Base-by-base conservation (phyloP, 2,888 invertebrate species). In the Campopleginae sp. region DNA sequence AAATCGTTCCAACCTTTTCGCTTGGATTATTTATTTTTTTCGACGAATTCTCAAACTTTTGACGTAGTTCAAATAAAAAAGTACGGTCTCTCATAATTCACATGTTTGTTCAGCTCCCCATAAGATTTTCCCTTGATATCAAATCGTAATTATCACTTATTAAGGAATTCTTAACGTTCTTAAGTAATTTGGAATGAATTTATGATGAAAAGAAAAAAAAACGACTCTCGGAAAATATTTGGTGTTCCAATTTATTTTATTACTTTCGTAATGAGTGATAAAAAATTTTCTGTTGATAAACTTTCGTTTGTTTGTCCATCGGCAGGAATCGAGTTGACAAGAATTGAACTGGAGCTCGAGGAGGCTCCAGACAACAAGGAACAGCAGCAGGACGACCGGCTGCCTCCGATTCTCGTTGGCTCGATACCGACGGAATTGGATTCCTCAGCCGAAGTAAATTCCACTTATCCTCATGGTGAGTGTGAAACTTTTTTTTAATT, bases 271-370 rank as follows among this genome's bases (percentile, higher is more conserved):
- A n/a, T 23, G 66, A 2, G 2, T 44, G 7, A 38, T 38, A 38
- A 38, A 38, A 7, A 8, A n/a, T n/a, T n/a, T 23, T 38, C n/a
- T 19, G 42, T 48, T 19, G 8, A 54, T 44, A 46, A 46, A 51
- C 3, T 42, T 63, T 78, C 17, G 51, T 42, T 58, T 82, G 75
- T 70, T 65, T 38, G 66, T 78, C 65, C 63, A 33, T 65, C 51
- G 77, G 33, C 81, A 92, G 92, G 90, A 76, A 86, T 89, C 89
- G 91, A 85, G 80, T 63, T 92, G 90, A 92, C 92, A 74, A 91
- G 92, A 86, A 92, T 92, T 84, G 92, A 92, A 81, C 84, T 92
- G 90, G 91, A 91, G 90, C 89, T 92, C 58, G 89, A 91, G 54
- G 92, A 92, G 78, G 90, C 92, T 89, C 91, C 92, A 42, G 90